Conservation (phyloP, 2,113 vertebrate genomes). For the Morone saxatilis region DNA sequence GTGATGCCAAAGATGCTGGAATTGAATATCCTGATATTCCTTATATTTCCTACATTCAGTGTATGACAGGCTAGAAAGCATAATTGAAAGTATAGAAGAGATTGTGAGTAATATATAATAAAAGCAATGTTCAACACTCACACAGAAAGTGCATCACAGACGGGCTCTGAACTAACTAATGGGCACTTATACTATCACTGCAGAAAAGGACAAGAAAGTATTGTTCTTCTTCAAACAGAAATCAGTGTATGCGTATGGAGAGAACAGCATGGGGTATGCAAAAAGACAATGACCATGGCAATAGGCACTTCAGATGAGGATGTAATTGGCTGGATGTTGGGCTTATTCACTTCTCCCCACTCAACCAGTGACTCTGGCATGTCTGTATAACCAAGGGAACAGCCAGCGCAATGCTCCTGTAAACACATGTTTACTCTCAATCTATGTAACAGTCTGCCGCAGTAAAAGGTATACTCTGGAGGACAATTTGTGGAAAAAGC, state of each 20-base stretch:
- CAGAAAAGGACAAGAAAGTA: background rate
- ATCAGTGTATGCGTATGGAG: conserved; percentile 20
- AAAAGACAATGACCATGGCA: conserved; percentile 53
- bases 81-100: background rate
- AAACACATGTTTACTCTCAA: conserved; percentile 80
- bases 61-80: background rate
- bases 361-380: conserved; percentile 49
- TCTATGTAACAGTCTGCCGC: conserved; percentile 75
- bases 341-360: conserved; percentile 37
- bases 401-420: conserved; percentile 61
- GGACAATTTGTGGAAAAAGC: conserved; percentile 77
- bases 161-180: conserved; percentile 10
- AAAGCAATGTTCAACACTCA: background rate
- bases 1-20: background rate
- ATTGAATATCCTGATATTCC: background rate
- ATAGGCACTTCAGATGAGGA: conserved; percentile 34
- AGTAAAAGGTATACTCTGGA: conserved; percentile 78
- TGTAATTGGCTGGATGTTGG: conserved; percentile 45
- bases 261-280: conserved; percentile 38
- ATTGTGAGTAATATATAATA: conserved; percentile 10
- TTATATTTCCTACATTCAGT: conserved; percentile 8
- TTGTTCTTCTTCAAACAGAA: conserved; percentile 11
- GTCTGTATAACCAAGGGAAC: conserved; percentile 53
- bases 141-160: background rate
- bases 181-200: background rate